phyloP scores from a whole-genome alignment of 64 coral and sea anemone genomes.

The Montipora cactus region DNA sequence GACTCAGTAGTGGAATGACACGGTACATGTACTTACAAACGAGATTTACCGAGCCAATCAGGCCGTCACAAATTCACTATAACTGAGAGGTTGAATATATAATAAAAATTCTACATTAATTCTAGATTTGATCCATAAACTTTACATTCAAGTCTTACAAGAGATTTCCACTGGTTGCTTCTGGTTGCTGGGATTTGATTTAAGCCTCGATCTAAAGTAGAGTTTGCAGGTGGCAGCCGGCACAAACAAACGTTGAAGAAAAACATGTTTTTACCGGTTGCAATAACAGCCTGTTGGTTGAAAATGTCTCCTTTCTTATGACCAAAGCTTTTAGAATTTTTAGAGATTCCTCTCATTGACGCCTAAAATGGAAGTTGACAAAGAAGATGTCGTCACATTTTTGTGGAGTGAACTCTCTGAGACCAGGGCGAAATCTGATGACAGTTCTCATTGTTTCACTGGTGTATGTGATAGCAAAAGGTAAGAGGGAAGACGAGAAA shows the following conservation, averaged over 20 bases:
- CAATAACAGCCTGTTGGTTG: neutral
- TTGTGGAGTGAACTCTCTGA: neutral
- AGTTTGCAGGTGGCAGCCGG: neutral
- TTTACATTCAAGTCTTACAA: no score
- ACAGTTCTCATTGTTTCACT: neutral
- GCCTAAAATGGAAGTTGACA: neutral
- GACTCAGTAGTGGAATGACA: no score
- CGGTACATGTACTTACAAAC: no score
- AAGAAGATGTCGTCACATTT: neutral
- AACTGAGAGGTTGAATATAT: no score
- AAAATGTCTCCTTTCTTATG: neutral
- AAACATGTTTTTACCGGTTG: neutral
- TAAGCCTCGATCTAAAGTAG: neutral
- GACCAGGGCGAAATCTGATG: neutral
- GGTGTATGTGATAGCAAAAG: neutral
- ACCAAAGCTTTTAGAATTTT: neutral
- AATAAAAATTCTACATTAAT: no score
- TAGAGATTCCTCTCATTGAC: neutral
- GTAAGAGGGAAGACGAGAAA: neutral
- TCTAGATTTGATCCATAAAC: no score
- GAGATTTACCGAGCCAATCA: no score
- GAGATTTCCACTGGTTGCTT: neutral
- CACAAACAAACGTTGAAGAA: neutral
- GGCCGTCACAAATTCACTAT: no score
- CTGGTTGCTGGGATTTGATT: neutral